phyloP scores from a whole-genome alignment of 2,113 vertebrate genomes.

The Archilochus colubris region DNA sequence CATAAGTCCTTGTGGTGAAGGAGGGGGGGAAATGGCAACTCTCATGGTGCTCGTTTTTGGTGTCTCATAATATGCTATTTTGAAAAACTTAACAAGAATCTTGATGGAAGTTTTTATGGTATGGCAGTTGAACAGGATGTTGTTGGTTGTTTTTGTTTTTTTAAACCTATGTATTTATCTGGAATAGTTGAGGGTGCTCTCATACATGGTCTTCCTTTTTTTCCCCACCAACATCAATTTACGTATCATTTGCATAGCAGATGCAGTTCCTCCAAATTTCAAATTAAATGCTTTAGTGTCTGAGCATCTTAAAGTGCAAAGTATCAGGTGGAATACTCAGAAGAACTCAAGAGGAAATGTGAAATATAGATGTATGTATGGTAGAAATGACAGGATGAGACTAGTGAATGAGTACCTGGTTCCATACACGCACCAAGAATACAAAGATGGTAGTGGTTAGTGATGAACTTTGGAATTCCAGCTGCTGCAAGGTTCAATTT shows the following conservation, averaged over 20 bases:
- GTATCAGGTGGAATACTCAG: neutral
- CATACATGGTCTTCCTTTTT: neutral
- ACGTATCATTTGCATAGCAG: constrained; percentile 33
- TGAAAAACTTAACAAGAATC: too few relatives aligned
- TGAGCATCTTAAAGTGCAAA: constrained; percentile 4
- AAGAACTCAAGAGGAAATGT: neutral
- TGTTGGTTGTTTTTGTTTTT: neutral
- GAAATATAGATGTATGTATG: neutral
- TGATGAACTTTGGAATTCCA: neutral
- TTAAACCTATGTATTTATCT: constrained; percentile 39
- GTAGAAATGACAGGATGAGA: neutral
- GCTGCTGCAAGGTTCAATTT: neutral
- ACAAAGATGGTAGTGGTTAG: neutral
- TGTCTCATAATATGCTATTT: too few relatives aligned
- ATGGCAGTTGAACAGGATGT: constrained; percentile 32
- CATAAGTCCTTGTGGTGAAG: neutral
- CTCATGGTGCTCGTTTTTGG: neutral
- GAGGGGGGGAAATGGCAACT: neutral
- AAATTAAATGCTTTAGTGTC: constrained; percentile 39
- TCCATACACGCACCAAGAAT: neutral
- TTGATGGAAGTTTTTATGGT: constrained; percentile 53
- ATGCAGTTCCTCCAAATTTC: constrained; percentile 40
- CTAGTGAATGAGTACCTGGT: neutral
- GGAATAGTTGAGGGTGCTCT: constrained; percentile 41
- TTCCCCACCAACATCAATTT: neutral